A percentile compares a stretch with the other conserved stretches of the same genome.
Evolutionary conservation across 2,888 invertebrate species (phyloP).

Genomic region (Eupelmus urozonus): DNA sequence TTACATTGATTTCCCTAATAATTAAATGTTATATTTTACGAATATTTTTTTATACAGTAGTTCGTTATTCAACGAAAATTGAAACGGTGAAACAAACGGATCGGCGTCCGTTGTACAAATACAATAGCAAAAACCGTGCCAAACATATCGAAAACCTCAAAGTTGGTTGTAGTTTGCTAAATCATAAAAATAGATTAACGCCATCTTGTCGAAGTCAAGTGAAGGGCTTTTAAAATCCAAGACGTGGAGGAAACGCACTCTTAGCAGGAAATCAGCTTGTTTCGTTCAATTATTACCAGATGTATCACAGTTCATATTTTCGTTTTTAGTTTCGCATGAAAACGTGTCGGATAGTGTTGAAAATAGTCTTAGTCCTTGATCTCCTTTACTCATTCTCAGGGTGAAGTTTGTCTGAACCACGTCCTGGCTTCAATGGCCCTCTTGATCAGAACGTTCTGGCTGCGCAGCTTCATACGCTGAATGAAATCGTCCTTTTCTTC

Average conservation of each 20-base stretch:
- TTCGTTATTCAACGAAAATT: slow-evolving; percentile 43
- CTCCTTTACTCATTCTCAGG: slow-evolving; percentile 21
- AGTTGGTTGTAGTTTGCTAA: slow-evolving; percentile 2
- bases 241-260: not conserved
- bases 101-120: slow-evolving; percentile 15
- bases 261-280: too few species aligned
- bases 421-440: slow-evolving; percentile 59
- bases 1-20: slow-evolving; percentile 47
- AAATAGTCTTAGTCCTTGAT: not conserved
- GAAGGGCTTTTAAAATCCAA: not conserved
- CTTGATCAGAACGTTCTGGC: slow-evolving; percentile 57
- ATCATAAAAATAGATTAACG: not conserved
- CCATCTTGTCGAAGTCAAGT: not conserved
- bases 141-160: not conserved
- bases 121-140: slow-evolving; percentile 1
- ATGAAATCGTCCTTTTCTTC: slow-evolving; percentile 56
- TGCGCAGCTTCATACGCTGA: slow-evolving; percentile 57
- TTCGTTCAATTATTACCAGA: too few species aligned
- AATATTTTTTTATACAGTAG: slow-evolving; percentile 26
- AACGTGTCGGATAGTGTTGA: slow-evolving; percentile 8
- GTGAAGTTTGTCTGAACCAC: slow-evolving; percentile 55
- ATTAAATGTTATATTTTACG: slow-evolving; percentile 26
- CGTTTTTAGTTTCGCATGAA: not conserved
- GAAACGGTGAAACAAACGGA: slow-evolving; percentile 4
- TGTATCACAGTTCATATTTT: not conserved